A percentile compares a stretch with the other conserved stretches of the same genome.
Evolutionary conservation across 2,797 vertebrate species (phyloP).

Genomic region (Epinephelus awoara): DNA sequence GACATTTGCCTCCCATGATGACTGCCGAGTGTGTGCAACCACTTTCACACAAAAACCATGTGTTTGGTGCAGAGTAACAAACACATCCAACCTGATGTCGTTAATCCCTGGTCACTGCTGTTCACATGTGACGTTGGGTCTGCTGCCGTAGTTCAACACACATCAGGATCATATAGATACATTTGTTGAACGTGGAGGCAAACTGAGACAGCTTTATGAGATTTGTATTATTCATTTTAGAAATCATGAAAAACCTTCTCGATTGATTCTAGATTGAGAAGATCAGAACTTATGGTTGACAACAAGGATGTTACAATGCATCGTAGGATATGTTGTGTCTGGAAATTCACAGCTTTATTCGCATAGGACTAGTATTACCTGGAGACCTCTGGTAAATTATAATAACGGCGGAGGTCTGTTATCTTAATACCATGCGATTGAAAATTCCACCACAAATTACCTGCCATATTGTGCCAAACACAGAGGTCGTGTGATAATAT

Average conservation of each 20-base stretch:
- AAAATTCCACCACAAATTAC: no score
- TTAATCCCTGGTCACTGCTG: slow-evolving; percentile 29
- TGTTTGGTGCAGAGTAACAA: slow-evolving; percentile 49
- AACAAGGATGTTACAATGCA: not conserved
- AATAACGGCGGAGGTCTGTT: no score
- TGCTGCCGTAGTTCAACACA: slow-evolving; percentile 8
- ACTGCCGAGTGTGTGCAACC: slow-evolving; percentile 50
- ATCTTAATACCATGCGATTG: no score
- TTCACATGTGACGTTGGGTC: slow-evolving; percentile 27
- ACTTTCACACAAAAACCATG: slow-evolving; percentile 42
- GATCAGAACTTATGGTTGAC: not conserved
- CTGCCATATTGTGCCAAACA: no score
- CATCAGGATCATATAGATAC: not conserved
- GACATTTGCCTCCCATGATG: slow-evolving; percentile 68
- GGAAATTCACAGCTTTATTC: no score
- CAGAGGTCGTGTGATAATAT: no score
- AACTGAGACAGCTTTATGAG: slow-evolving; percentile 9
- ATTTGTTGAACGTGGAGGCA: slow-evolving; percentile 11
- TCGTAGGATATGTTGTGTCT: not conserved
- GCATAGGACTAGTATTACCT: no score
- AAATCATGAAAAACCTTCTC: not conserved
- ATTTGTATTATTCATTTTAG: slow-evolving; percentile 1
- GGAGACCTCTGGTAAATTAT: no score
- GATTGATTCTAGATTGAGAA: not conserved
- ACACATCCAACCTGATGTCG: slow-evolving; percentile 37